Evolutionary conservation across 2,888 invertebrate genomes (phyloP), one percentile per base, ranked within the genome.

Genomic region (Acronicta aceris): DNA sequence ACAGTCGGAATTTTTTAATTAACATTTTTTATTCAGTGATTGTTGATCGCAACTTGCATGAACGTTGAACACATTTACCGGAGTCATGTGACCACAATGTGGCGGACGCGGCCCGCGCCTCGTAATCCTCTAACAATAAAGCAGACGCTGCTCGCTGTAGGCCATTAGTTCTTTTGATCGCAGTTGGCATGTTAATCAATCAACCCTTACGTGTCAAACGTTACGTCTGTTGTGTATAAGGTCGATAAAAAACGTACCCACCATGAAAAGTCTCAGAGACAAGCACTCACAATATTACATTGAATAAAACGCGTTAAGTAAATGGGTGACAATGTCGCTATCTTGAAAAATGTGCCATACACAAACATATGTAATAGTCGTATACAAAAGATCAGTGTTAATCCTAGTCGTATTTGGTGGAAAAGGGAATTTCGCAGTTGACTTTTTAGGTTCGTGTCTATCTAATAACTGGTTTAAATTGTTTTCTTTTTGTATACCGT

Each of bases 111-210:
- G 47, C 54, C 12, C 43, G 48, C 41, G 27, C 43, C 36, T 30
- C 46, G 53, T 78, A 68, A 75, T 78, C 63, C 55, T 17, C 41
- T 38, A 63, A 76, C 74, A 77, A 79, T 74, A 74, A 63, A 49
- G 51, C 56, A 63, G 56, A 53, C 65, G 71, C 43, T 71, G 73
- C 49, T 63, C 59, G 52, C 47, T 61, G 52, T 63, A 63, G 50
- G 63, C 72, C 71, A 81, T 79, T 78, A 81, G 76, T 65, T 71
- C 76, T 58, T 72, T 80, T 78, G 71, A 81, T 74, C 56, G 59
- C 52, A 64, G 48, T 64, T 66, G 76, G 63, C 80, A 75, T 74
- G 77, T 76, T 82, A 83, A 84, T 83, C 83, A 78, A 84, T 84
- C 82, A 81, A 78, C 65, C 65, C 71, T 70, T 61, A 57, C 42